These are phyloP conservation scores for Eucriotettix oculatus DNA, from an alignment of 2,888 invertebrate genomes.

Conservation along the genomic window DNA sequence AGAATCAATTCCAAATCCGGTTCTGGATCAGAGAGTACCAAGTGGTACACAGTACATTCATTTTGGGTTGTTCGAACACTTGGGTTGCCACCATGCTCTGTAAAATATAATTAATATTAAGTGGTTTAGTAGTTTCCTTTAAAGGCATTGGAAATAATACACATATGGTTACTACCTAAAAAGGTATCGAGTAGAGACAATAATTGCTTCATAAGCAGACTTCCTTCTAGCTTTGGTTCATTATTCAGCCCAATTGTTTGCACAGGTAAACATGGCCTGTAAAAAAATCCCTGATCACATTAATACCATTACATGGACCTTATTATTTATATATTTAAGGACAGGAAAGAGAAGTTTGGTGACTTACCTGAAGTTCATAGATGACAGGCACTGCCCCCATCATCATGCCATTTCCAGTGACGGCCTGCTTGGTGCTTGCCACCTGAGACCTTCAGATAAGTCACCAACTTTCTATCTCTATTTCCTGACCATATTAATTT, in stretches of 20 bases:
- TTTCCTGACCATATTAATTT: no score
- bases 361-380: no score
- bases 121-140: not conserved
- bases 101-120: not conserved
- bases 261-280: no score
- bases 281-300: no score
- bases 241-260: constrained; percentile 5
- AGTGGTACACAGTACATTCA: constrained; percentile 12
- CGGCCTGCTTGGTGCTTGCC: no score
- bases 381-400: no score
- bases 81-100: constrained; percentile 11
- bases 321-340: no score
- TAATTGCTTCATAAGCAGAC: constrained; percentile 7
- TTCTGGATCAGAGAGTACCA: not conserved
- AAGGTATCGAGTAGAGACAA: constrained; percentile 10
- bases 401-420: no score
- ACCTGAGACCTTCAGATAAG: no score
- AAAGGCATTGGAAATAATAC: not conserved
- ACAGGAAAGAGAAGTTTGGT: no score
- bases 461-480: no score
- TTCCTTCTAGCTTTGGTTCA: not conserved
- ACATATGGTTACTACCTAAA: constrained; percentile 2
- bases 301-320: no score
- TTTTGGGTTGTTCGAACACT: constrained; percentile 11
- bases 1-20: constrained; percentile 4